Percentiles rank a stretch among this genome's conserved stretches.
phyloP scores from a whole-genome alignment of 2,888 invertebrate genomes.

The Protonemura montana region DNA sequence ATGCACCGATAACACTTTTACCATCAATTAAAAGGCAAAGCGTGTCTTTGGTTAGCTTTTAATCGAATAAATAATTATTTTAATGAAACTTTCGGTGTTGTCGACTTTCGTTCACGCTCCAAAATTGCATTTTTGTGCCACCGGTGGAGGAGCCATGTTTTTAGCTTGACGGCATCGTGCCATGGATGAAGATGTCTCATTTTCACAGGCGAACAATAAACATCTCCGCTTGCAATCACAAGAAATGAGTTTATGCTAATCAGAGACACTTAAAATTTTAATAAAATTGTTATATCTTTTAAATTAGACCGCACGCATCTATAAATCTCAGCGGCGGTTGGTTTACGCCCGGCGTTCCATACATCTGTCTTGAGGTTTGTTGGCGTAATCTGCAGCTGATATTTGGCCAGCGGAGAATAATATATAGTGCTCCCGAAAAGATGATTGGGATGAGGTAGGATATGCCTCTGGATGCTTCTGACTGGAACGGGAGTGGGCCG shows the following conservation, averaged over 20 bases:
- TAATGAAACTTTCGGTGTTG: background rate
- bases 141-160: background rate
- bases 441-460: slow-evolving; percentile 27
- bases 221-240: background rate
- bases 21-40: background rate
- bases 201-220: background rate
- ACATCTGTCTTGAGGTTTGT: slow-evolving; percentile 10
- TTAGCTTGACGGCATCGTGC: background rate
- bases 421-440: background rate
- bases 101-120: background rate
- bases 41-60: background rate
- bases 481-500: background rate
- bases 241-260: background rate
- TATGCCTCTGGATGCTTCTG: background rate
- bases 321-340: background rate
- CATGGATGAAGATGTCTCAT: background rate
- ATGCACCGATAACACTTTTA: background rate
- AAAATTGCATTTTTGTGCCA: background rate
- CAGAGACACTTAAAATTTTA: background rate
- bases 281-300: background rate
- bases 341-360: background rate
- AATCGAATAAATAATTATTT: background rate
- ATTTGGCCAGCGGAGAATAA: slow-evolving; percentile 34
- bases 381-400: slow-evolving; percentile 40
- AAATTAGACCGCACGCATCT: background rate